Base-by-base conservation (phyloP, 2,113 vertebrate species). In the Ancistrus triradiatus region DNA sequence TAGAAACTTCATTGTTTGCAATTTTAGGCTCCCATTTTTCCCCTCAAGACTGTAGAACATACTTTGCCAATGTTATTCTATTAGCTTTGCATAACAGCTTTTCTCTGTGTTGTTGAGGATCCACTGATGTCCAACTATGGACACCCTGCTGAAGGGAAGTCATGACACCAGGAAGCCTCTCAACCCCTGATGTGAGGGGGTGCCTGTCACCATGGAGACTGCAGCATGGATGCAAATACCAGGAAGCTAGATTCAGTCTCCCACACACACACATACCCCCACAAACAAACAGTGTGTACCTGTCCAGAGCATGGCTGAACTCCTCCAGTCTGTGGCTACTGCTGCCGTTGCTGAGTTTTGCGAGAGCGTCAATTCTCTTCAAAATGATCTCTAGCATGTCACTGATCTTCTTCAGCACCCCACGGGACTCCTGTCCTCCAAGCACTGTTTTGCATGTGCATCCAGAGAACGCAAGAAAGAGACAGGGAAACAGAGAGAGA, bases 321-420 rank as follows among this genome's bases (percentile, higher is more conserved):
- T 91, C 88, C 0, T 91, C 85, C 59, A 89, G 83, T 65, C 81
- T 88, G 76, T 86, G 92, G 68, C 77, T 79, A 63, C 92, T 92
- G 0, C 88, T 93, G 83, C 80, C 65, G 64, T 98, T 97, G 68
- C 91, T 87, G 80, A 94, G 85, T 63, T 90, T 88, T 43, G 94
- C 91, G 78, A 98, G 82, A 8, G 86, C 58, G 66, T 98, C 96
- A 86, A 97, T 89, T 71, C 91, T 90, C 77, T 91, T 97, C 86
- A 91, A 86, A 76, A 97, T 90, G 81, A 95, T 82, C 82, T 98
- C 96, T 87, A 98, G 76, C 87, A 96, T 93, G 75, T 98, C 94
- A 1, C 90, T 95, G 91, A 98, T 98, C 75, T 91, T 91, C 42
- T 91, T 88, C 73, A 98, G 89, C 74, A 92, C 84, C 5, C 93